A percentile compares a stretch with the other conserved stretches of the same genome.
Conservation (phyloP, 2,888 invertebrate species). For the Acronicta psi region DNA sequence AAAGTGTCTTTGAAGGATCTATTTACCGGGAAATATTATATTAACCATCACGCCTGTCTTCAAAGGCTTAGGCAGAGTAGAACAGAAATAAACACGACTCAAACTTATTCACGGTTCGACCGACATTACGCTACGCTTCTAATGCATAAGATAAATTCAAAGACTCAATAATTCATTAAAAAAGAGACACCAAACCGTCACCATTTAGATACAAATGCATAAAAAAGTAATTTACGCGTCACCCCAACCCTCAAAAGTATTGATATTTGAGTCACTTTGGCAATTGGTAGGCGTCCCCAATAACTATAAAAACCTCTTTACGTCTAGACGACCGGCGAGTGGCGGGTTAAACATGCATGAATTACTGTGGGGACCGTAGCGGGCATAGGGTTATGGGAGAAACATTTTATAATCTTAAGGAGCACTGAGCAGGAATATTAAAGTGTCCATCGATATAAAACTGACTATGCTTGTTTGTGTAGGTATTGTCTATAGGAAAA, state of each 20-base stretch:
- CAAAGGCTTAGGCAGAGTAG: no score
- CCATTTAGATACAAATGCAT: neutral
- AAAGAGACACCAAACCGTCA: neutral
- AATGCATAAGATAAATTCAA: no score
- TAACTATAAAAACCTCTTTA: conserved; percentile 51
- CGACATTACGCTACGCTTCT: no score
- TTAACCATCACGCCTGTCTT: no score
- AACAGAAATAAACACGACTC: no score
- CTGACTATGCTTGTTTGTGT: no score
- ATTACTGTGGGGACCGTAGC: conserved; percentile 36
- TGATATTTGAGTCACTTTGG: conserved; percentile 36
- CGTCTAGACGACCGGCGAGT: conserved; percentile 48
- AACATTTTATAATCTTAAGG: neutral
- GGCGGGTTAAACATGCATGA: conserved; percentile 47
- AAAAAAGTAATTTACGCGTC: conserved; percentile 4
- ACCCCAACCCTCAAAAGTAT: conserved; percentile 4
- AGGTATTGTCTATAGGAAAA: no score
- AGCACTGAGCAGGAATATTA: no score
- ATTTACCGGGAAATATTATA: no score
- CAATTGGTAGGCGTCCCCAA: conserved; percentile 45
- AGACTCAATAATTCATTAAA: neutral
- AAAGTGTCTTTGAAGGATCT: no score
- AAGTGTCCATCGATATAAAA: no score
- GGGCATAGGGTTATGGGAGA: conserved; percentile 19
- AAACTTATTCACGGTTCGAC: no score